A percentile compares a stretch with the other conserved stretches of the same genome.
Evolutionary conservation across 1,140 invertebrate species (phyloP).

Genomic region (roundworm (Caenorhabditis elegans)): WBcel235 BX284604.4:12113001-12113500

Average conservation of each 20-base stretch:
- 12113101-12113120: background rate
- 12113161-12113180: too few species aligned
- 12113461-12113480: background rate
- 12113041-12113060: too few species aligned
- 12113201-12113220: background rate
- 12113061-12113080: too few species aligned
- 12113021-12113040: background rate
- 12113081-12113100: background rate
- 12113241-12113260: background rate
- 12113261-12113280: background rate
- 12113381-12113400: conserved; percentile 8
- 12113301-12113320: conserved; percentile 15
- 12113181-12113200: background rate
- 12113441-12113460: background rate
- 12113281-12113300: conserved; percentile 9
- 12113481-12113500: background rate
- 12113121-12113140: conserved; percentile 22
- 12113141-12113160: conserved; percentile 1
- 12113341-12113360: background rate
- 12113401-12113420: background rate
- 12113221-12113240: background rate
- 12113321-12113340: conserved; percentile 3
- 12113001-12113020: background rate
- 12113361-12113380: conserved; percentile 32
- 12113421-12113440: background rate